Percentiles rank a stretch among this genome's conserved stretches.
phyloP scores from a whole-genome alignment of 2,888 invertebrate species.

The Portevinia maculata region DNA sequence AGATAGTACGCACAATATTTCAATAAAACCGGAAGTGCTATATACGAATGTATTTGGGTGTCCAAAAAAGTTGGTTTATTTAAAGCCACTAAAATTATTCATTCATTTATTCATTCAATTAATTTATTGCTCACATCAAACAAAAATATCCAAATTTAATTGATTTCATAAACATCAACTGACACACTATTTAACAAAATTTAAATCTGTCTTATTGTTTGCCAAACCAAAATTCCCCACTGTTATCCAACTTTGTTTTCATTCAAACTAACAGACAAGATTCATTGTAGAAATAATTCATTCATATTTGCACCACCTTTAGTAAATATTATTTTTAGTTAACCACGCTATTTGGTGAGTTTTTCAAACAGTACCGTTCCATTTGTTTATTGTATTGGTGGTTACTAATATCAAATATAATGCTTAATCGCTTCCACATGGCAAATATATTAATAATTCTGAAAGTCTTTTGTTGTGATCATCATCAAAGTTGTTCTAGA shows the following conservation, averaged over 20 bases:
- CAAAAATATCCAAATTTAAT: background rate
- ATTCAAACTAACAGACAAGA: background rate
- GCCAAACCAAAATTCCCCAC: background rate
- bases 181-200: background rate
- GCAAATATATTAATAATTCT: conserved; percentile 20
- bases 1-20: no score
- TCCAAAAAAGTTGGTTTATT: no score
- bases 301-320: conserved; percentile 5
- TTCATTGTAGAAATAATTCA: conserved; percentile 6
- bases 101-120: no score
- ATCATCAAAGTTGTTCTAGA: conserved; percentile 5
- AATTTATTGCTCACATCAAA: no score
- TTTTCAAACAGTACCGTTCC: background rate
- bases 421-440: conserved; percentile 21
- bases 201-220: no score
- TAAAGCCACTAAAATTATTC: no score
- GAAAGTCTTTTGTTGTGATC: conserved; percentile 23
- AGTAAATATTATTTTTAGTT: conserved; percentile 26
- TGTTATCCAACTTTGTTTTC: conserved; percentile 3
- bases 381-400: background rate
- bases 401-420: conserved; percentile 19
- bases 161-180: background rate
- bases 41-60: no score
- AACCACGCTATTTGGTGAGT: background rate
- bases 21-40: no score